These are phyloP conservation scores for Acrocephalus kingi DNA, from an alignment of 2,113 vertebrate genomes.

Conservation along the genomic window DNA sequence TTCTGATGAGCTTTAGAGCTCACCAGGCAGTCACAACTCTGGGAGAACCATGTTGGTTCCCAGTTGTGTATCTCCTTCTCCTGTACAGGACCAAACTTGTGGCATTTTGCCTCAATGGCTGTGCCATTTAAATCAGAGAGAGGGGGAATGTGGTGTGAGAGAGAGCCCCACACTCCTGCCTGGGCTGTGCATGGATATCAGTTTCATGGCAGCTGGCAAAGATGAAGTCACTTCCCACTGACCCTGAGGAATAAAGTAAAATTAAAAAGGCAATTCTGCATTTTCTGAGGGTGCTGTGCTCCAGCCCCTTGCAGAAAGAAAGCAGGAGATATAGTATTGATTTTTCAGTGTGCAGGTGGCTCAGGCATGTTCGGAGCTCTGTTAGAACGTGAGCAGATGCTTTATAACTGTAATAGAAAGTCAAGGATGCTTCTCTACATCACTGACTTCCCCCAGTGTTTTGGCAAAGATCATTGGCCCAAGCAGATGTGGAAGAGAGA, in stretches of 20 bases:
- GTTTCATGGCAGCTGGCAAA: neutral
- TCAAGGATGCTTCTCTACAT: neutral
- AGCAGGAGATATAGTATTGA: neutral
- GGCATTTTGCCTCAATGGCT: neutral
- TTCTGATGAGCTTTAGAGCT: neutral
- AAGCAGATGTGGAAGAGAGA: conserved; percentile 13
- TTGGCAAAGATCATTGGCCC: conserved; percentile 20
- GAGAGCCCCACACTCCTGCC: neutral
- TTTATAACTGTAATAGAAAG: conserved; percentile 3
- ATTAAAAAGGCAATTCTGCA: neutral
- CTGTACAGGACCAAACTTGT: neutral
- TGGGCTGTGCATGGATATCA: neutral
- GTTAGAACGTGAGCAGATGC: neutral
- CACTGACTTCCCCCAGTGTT: conserved; percentile 1
- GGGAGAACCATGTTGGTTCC: neutral
- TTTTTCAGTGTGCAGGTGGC: neutral
- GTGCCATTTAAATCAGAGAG: neutral
- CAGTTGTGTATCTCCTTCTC: neutral
- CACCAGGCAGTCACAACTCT: neutral
- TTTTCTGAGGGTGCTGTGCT: neutral
- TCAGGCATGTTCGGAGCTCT: neutral
- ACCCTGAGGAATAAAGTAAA: neutral
- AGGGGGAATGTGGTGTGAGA: neutral
- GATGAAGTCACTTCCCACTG: neutral
- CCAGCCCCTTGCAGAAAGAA: neutral